These are phyloP conservation scores for Bucco capensis DNA, from an alignment of 2,113 vertebrate species.

Conservation along the genomic window DNA sequence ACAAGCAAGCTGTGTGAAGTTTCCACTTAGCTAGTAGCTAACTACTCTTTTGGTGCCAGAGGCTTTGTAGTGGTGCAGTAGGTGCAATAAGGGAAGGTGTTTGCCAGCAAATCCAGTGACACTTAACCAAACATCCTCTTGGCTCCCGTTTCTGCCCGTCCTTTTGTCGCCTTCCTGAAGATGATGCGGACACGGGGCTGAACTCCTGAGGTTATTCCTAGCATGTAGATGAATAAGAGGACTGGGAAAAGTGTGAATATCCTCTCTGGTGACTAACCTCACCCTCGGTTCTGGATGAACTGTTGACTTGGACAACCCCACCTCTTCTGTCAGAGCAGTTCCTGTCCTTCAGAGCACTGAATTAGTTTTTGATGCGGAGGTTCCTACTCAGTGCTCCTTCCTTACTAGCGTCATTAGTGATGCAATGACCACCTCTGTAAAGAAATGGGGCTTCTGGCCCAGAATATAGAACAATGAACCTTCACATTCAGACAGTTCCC, in stretches of 20 bases:
- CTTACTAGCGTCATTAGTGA: neutral
- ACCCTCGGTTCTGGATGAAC: neutral
- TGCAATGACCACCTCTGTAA: neutral
- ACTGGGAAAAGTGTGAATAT: conserved; percentile 17
- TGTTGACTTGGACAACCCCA: neutral
- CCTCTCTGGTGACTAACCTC: conserved; percentile 12
- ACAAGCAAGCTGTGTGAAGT: neutral
- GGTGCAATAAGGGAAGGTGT: neutral
- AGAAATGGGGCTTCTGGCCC: neutral
- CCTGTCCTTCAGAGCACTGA: neutral
- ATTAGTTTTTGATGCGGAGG: neutral
- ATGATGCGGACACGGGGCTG: neutral
- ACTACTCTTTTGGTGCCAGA: neutral
- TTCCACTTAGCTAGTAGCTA: neutral
- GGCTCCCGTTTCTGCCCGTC: conserved; percentile 10
- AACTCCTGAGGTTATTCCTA: conserved; percentile 37
- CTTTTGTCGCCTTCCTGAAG: conserved; percentile 61
- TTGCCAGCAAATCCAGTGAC: conserved; percentile 2
- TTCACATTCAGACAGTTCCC: neutral
- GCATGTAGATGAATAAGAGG: neutral
- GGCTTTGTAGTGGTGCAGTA: neutral
- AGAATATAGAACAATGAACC: neutral
- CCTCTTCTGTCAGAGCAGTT: neutral
- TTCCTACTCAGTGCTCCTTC: neutral
- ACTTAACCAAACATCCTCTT: conserved; percentile 57